Evolutionary conservation across 2,888 invertebrate genomes (phyloP).

Genomic region (Microplitis deprimator): DNA sequence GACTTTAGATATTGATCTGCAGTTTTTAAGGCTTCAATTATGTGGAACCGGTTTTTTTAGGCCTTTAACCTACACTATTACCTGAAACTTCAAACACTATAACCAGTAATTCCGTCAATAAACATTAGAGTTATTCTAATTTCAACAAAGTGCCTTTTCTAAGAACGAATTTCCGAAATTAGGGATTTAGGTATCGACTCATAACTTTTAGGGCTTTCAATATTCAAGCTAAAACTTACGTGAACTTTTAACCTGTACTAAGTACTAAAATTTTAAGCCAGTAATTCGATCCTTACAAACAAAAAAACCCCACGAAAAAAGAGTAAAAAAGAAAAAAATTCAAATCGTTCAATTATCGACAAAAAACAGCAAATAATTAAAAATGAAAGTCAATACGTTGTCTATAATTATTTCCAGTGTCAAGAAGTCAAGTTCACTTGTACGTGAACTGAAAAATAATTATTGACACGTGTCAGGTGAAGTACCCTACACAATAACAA

Average conservation of each 20-base stretch:
- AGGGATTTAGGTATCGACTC: too few species aligned
- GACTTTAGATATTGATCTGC: too few species aligned
- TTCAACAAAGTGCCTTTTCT: neutral
- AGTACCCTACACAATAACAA: slow-evolving; percentile 48
- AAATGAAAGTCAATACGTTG: slow-evolving; percentile 29
- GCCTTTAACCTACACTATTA: neutral
- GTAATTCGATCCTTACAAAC: neutral
- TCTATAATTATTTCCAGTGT: slow-evolving; percentile 44
- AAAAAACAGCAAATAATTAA: neutral
- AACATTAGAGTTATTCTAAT: neutral
- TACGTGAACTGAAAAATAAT: slow-evolving; percentile 14
- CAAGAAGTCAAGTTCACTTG: slow-evolving; percentile 61
- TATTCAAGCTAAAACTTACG: too few species aligned
- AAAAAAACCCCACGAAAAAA: too few species aligned
- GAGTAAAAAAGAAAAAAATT: neutral
- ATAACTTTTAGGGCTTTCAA: too few species aligned
- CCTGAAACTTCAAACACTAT: neutral
- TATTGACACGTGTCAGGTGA: slow-evolving; percentile 68
- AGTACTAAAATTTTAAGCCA: neutral
- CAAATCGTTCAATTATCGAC: neutral
- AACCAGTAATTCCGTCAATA: neutral
- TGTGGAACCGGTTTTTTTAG: too few species aligned
- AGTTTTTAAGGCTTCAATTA: too few species aligned
- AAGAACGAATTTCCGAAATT: neutral
- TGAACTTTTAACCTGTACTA: too few species aligned